A percentile compares a stretch with the other conserved stretches of the same genome.
Conservation (phyloP, 2,888 invertebrate species). For the Saturnia pavonia region DNA sequence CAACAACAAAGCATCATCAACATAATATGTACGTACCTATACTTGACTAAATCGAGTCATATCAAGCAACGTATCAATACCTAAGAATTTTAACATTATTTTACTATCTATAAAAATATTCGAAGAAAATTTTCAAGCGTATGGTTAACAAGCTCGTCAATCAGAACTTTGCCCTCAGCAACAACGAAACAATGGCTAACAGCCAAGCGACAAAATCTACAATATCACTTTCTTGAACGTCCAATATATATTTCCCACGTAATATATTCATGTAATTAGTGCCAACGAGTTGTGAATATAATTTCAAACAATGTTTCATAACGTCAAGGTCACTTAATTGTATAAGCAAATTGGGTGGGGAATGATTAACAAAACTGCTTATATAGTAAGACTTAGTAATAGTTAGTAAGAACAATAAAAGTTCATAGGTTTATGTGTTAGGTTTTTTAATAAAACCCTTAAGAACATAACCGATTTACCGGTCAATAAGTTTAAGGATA, state of each 20-base stretch:
- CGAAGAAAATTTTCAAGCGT: background rate
- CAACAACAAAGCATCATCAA: too few species aligned
- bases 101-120: too few species aligned
- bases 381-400: too few species aligned
- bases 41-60: too few species aligned
- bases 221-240: slow-evolving; percentile 24
- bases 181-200: slow-evolving; percentile 23
- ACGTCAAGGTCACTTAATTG: slow-evolving; percentile 23
- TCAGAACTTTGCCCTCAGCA: background rate
- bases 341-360: background rate
- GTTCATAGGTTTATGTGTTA: too few species aligned
- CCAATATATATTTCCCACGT: slow-evolving; percentile 11
- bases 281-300: slow-evolving; percentile 32
- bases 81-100: too few species aligned
- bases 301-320: slow-evolving; percentile 37
- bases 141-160: background rate
- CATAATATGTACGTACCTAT: too few species aligned
- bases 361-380: background rate
- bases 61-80: too few species aligned
- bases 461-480: too few species aligned
- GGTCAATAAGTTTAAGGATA: too few species aligned
- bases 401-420: too few species aligned
- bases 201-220: slow-evolving; percentile 25
- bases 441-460: too few species aligned
- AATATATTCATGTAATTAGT: slow-evolving; percentile 34